Evolutionary conservation across 2,888 invertebrate species (phyloP), one percentile per base, ranked within the genome.

Genomic region (Tanytarsus gracilentus): DNA sequence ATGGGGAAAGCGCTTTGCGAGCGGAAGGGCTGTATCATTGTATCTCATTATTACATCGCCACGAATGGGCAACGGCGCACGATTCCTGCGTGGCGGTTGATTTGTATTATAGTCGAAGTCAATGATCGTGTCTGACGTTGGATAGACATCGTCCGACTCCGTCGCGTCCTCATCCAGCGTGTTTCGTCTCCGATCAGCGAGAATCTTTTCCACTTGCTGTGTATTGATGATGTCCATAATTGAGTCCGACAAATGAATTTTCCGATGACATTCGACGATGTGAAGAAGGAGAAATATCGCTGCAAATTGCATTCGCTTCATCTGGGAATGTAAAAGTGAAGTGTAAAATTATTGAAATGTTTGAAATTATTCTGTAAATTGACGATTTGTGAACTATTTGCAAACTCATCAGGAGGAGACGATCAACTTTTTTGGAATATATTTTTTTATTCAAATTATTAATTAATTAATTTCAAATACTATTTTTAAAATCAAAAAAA

Each of bases 171-270:
- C 80, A 40, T 78, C 79, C 53, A 80, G 74, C 64, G 80, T 72
- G 61, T 78, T 74, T 79, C 70, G 68, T 76, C 78, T 70, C 61
- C 79, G 70, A 64, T 78, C 78, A 9, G 78, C 79, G 25, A 80
- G 69, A 63, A 80, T 69, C 63, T 77, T 72, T 66, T 80, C 78
- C 9, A 81, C 81, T 69, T 80, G 77, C 67, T 79, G 77, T 50
- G 79, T 80, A 66, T 81, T 78, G 65, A 82, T 80, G 63, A 81
- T 79, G 67, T 81, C 81, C 67, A 81, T 71, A 64, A 82, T 81
- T 14, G 81, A 81, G 67, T 79, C 80, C 64, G 77, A 75, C 4
- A 59, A 58, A 60, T 60, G 60, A 30, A 60, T 49, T 26, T n/a
- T n/a, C n/a, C 60, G 60, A 60, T 60, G 58, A 58, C 58, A 58